These are phyloP conservation scores for Paramormyrops kingsleyae DNA, from an alignment of 2,113 vertebrate genomes.

Conservation along the genomic window DNA sequence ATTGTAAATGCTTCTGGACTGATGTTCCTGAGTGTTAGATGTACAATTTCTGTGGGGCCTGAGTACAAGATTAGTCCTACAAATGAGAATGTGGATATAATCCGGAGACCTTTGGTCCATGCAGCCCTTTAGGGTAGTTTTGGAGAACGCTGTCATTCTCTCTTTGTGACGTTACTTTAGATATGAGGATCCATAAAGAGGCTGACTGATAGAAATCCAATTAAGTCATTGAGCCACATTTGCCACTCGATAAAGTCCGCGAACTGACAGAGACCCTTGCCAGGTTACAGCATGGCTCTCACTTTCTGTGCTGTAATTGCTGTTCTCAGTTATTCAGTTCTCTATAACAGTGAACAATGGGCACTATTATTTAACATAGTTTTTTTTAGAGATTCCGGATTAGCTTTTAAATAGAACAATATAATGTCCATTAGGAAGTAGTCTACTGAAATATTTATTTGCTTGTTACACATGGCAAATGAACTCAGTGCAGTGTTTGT, in stretches of 20 bases:
- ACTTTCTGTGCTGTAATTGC: background rate
- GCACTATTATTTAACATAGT: background rate
- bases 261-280: conserved; percentile 20
- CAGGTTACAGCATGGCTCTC: background rate
- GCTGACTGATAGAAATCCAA: conserved; percentile 60
- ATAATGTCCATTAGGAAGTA: background rate
- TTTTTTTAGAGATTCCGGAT: background rate
- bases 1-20: background rate
- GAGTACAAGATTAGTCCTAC: conserved; percentile 17
- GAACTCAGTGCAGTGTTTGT: background rate
- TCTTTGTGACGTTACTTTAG: conserved; percentile 44
- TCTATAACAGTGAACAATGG: background rate
- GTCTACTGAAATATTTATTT: background rate
- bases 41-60: conserved; percentile 7
- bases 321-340: background rate
- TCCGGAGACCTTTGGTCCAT: conserved; percentile 48
- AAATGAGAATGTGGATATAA: conserved; percentile 34
- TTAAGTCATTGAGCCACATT: conserved; percentile 58
- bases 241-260: conserved; percentile 61
- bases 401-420: background rate
- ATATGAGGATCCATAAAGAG: conserved; percentile 58
- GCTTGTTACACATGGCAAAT: background rate
- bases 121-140: conserved; percentile 37
- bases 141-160: conserved; percentile 39
- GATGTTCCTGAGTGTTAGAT: background rate